phyloP scores from a whole-genome alignment of 2,113 vertebrate genomes.

The Dipodomys stephensi region DNA sequence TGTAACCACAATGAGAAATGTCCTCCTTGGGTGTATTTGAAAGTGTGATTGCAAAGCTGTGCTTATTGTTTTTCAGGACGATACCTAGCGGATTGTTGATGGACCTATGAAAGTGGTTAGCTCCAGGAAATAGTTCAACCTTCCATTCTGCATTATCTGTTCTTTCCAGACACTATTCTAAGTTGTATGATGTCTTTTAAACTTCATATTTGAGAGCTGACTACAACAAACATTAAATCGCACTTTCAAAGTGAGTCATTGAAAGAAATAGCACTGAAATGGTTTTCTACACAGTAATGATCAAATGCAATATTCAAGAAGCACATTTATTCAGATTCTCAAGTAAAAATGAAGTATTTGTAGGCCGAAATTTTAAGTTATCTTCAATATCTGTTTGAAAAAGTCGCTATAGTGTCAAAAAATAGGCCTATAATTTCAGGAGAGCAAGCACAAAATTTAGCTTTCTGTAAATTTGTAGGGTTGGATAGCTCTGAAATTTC shows the following conservation, averaged over 20 bases:
- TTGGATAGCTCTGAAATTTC: slow-evolving; percentile 76
- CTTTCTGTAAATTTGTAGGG: slow-evolving; percentile 80
- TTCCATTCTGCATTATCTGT: slow-evolving; percentile 76
- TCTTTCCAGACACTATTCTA: slow-evolving; percentile 87
- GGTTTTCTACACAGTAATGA: slow-evolving; percentile 92
- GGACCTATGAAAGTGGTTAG: slow-evolving; percentile 67
- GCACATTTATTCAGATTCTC: slow-evolving; percentile 85
- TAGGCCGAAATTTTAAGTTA: slow-evolving; percentile 79
- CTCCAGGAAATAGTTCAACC: slow-evolving; percentile 77
- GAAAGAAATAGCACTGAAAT: slow-evolving; percentile 93
- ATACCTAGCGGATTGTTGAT: slow-evolving; percentile 98
- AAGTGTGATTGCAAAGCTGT: slow-evolving; percentile 47
- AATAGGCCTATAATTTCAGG: slow-evolving; percentile 77
- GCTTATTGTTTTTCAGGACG: slow-evolving; percentile 91
- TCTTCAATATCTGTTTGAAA: slow-evolving; percentile 82
- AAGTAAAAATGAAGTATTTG: slow-evolving; percentile 85
- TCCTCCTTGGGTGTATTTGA: slow-evolving; percentile 5
- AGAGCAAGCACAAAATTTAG: slow-evolving; percentile 81
- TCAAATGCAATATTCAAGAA: slow-evolving; percentile 89
- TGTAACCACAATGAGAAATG: neutral
- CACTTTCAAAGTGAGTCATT: slow-evolving; percentile 88
- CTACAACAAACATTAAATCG: slow-evolving; percentile 86
- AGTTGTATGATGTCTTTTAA: slow-evolving; percentile 82
- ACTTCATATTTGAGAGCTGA: slow-evolving; percentile 80
- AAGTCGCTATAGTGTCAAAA: slow-evolving; percentile 71